Base-by-base conservation (phyloP, 30 jellyfish, hydroid and myxozoan species). In the Aurelia coerulea region DNA sequence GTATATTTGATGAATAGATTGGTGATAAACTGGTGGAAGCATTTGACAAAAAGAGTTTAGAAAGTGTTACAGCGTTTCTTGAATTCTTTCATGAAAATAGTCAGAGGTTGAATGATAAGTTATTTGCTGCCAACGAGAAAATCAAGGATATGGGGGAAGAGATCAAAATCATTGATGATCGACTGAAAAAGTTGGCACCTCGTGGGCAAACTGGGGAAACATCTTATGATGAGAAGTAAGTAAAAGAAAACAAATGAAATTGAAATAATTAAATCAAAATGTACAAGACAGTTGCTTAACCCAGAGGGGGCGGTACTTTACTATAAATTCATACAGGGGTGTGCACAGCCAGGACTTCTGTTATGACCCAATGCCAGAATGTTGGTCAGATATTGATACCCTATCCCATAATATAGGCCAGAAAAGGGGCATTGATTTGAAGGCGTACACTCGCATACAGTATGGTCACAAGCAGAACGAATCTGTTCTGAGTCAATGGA, bases 21-120 rank as follows among this genome's bases (percentile, higher is more conserved):
- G 80, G 74, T 17, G 99, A 95, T 50, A 89, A 90, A 68, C 97
- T 95, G 31, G 87, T 73, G 13, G 99, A 95, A 34, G 58, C 91
- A 39, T 77, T 95, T 52, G 99, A 90, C 64, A 90, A 86, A 77
- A 89, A 89, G 65, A 90, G 91, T 62, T 50, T 95, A 52, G 97
- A 95, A 32, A 80, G 89, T 76, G 80, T 95, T 62, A 74, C 96
- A 14, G 53, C 92, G 10, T 95, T 95, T 54, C 85, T 95, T 66
- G 80, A 78, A 17, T 71, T 78, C 65, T 85, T 63, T 53, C 88
- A 77, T 68, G 69, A 74, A 46, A 90, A 84, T 33, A 74, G 85
- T 23, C 88, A 89, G 59, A 74, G 68, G 42, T 10, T 90, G 46
- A 60, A 72, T 62, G 74, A 74, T 2, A 62, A 66, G 15, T 19